Evolutionary conservation across 2,797 vertebrate species (phyloP).

Genomic region (Anomalospiza imberbis): DNA sequence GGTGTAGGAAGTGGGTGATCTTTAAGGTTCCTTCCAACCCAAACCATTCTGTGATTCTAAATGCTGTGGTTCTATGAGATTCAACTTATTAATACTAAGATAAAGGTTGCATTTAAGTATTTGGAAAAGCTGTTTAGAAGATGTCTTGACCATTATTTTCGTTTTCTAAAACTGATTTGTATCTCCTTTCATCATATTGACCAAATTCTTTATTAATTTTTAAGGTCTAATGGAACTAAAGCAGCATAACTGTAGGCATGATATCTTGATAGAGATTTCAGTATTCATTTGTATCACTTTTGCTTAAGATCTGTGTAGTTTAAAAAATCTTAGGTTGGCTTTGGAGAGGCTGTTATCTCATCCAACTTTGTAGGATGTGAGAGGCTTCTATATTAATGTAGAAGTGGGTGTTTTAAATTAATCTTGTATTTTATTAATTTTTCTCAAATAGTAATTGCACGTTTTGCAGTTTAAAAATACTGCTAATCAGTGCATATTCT

Average conservation of each 20-base stretch:
- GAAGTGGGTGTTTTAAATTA: conserved; percentile 3
- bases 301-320: not conserved
- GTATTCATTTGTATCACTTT: not conserved
- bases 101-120: not conserved
- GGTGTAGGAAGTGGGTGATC: not conserved
- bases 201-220: not conserved
- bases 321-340: not conserved
- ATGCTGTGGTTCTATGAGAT: not conserved
- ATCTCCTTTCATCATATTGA: not conserved
- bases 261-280: not conserved
- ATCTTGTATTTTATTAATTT: conserved; percentile 19
- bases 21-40: not conserved
- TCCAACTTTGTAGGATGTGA: not conserved
- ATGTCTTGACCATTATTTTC: not conserved
- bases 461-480: conserved; percentile 32
- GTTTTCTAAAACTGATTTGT: not conserved
- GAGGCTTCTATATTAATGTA: not conserved
- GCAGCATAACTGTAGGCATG: not conserved
- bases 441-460: not conserved
- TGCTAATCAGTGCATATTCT: conserved; percentile 10
- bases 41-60: not conserved
- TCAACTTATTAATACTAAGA: not conserved
- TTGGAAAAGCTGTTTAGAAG: not conserved
- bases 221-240: not conserved
- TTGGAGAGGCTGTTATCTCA: not conserved